Evolutionary conservation across 2,888 invertebrate genomes (phyloP).

Genomic region (Loripinus fragilis): DNA sequence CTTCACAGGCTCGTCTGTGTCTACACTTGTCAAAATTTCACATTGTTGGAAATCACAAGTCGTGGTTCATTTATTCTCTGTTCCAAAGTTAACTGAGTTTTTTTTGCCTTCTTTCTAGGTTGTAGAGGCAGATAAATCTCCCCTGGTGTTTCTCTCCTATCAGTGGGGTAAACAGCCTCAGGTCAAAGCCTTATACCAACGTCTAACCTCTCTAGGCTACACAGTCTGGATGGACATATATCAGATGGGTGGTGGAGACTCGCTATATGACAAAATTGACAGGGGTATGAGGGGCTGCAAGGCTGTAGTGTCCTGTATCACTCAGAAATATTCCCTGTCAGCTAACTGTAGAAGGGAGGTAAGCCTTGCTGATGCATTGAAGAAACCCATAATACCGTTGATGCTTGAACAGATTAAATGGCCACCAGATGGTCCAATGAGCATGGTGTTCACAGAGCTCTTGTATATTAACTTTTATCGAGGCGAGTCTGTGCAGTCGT

Average conservation of each 20-base stretch:
- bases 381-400: constrained; percentile 81
- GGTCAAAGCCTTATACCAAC: constrained; percentile 74
- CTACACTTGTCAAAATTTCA: no score
- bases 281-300: constrained; percentile 75
- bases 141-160: constrained; percentile 80
- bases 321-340: constrained; percentile 79
- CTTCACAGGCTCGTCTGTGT: no score
- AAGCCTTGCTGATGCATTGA: constrained; percentile 79
- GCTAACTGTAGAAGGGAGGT: constrained; percentile 82
- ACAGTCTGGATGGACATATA: constrained; percentile 82
- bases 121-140: constrained; percentile 42
- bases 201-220: constrained; percentile 72
- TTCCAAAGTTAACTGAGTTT: no score
- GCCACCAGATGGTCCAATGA: constrained; percentile 82
- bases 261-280: constrained; percentile 82
- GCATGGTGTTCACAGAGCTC: constrained; percentile 79
- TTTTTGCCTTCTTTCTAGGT: constrained; percentile 5
- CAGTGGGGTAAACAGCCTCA: constrained; percentile 82
- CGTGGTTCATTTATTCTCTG: no score
- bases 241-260: constrained; percentile 83
- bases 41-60: no score
- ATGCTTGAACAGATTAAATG: constrained; percentile 78
- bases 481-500: constrained; percentile 61
- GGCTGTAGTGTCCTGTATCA: constrained; percentile 79
- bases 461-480: constrained; percentile 75